phyloP scores from a whole-genome alignment of 2,888 invertebrate species.

The Amblyjoppa fuscipennis region DNA sequence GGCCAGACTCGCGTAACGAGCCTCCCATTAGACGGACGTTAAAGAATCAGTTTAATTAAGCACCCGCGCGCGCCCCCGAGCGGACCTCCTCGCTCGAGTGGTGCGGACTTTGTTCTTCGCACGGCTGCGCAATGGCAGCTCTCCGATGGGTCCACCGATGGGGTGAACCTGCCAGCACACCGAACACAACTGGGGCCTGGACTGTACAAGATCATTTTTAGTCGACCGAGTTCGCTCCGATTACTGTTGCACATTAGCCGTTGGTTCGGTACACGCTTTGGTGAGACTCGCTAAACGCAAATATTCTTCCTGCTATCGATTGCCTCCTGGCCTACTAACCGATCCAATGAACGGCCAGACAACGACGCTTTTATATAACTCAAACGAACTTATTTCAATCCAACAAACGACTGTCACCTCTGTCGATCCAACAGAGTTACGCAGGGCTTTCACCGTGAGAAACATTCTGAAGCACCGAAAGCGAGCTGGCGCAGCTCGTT shows the following conservation, averaged over 20 bases:
- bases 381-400: no score
- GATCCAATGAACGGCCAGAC: no score
- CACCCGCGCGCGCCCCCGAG: constrained; percentile 47
- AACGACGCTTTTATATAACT: no score
- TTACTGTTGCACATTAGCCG: not conserved
- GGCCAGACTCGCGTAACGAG: constrained; percentile 69
- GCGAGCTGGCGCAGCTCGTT: no score
- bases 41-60: constrained; percentile 73
- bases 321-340: no score
- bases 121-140: constrained; percentile 56
- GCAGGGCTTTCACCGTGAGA: no score
- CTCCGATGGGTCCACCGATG: constrained; percentile 37
- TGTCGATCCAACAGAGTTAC: no score
- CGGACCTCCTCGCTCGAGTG: constrained; percentile 50
- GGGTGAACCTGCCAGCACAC: constrained; percentile 36
- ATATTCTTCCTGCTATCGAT: no score
- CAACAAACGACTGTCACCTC: no score
- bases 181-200: constrained; percentile 38
- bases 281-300: not conserved
- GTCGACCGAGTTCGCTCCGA: constrained; percentile 25
- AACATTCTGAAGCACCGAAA: no score
- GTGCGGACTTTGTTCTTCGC: constrained; percentile 64
- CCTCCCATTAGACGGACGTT: constrained; percentile 72
- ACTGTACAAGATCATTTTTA: constrained; percentile 58
- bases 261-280: not conserved